Conservation (phyloP, 2,797 vertebrate species). For the Onychomys torridus region DNA sequence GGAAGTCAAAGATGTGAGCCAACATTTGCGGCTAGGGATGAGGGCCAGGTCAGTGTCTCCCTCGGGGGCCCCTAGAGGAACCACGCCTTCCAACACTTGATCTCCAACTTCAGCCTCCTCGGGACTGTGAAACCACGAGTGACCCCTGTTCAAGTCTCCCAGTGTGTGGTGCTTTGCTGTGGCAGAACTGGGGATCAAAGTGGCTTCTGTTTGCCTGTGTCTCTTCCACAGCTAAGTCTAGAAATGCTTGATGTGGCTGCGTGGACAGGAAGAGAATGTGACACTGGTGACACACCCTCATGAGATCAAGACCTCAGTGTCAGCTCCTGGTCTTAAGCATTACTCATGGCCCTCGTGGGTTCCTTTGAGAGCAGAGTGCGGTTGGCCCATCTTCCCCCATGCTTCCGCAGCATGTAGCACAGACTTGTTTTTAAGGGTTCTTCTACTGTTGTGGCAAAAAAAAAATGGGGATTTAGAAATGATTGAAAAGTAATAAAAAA, state of each 20-base stretch:
- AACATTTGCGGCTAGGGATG: neutral
- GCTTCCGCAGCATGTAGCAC: neutral
- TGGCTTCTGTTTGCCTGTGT: neutral
- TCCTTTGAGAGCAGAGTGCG: constrained; percentile 52
- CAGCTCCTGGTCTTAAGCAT: too few species aligned
- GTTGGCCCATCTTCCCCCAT: neutral
- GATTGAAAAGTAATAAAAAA: too few species aligned
- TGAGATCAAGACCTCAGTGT: neutral
- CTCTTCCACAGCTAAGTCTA: neutral
- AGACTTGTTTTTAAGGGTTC: constrained; percentile 17
- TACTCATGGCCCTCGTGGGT: neutral
- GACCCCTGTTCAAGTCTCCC: neutral
- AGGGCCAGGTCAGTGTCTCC: neutral
- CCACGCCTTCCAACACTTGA: neutral
- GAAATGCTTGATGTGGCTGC: neutral
- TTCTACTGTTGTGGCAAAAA: neutral
- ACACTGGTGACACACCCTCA: neutral
- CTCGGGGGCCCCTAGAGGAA: neutral
- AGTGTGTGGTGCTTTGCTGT: neutral
- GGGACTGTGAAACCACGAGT: neutral
- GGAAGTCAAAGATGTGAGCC: neutral
- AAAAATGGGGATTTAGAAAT: neutral
- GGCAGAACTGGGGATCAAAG: neutral
- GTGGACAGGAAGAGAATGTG: neutral
- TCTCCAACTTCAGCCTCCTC: neutral